These are phyloP conservation scores for Pelobates fuscus DNA, from an alignment of 2,113 vertebrate genomes.

Conservation along the genomic window DNA sequence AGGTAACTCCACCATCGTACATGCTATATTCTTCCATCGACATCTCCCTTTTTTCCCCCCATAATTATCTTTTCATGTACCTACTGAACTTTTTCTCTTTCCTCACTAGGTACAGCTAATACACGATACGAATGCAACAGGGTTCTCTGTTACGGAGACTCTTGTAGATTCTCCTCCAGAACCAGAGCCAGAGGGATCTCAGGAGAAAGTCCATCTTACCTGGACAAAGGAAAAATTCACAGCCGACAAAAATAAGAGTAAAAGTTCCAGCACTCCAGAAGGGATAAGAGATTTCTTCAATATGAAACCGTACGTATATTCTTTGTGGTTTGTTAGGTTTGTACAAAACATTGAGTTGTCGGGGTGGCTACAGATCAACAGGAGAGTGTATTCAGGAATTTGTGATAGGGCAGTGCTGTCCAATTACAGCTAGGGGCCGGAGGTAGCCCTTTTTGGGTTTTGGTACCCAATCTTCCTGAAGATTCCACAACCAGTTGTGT, in stretches of 20 bases:
- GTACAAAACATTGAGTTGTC: neutral
- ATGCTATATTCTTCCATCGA: too few species aligned
- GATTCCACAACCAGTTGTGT: too few species aligned
- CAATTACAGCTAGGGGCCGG: too few species aligned
- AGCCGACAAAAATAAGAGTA: slow-evolving; percentile 85
- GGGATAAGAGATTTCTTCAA: slow-evolving; percentile 97
- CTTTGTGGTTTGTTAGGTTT: neutral
- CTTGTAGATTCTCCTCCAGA: slow-evolving; percentile 55
- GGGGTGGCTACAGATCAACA: too few species aligned
- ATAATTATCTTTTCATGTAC: neutral
- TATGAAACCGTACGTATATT: slow-evolving; percentile 94
- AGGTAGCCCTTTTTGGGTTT: too few species aligned
- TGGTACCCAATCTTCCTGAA: too few species aligned
- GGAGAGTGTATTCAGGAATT: too few species aligned
- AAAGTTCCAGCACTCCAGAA: slow-evolving; percentile 84
- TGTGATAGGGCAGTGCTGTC: too few species aligned
- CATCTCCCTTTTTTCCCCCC: neutral
- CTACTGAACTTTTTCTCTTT: neutral
- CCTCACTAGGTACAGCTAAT: slow-evolving; percentile 89
- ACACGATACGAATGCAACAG: slow-evolving; percentile 85
- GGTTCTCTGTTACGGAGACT: slow-evolving; percentile 82
- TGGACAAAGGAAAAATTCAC: slow-evolving; percentile 93
- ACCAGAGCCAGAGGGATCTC: slow-evolving; percentile 78
- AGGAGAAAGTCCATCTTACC: slow-evolving; percentile 93
- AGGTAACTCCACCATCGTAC: slow-evolving; percentile 69